These are phyloP conservation scores for Peromyscus eremicus DNA, from an alignment of 2,797 vertebrate genomes.

Conservation along the genomic window DNA sequence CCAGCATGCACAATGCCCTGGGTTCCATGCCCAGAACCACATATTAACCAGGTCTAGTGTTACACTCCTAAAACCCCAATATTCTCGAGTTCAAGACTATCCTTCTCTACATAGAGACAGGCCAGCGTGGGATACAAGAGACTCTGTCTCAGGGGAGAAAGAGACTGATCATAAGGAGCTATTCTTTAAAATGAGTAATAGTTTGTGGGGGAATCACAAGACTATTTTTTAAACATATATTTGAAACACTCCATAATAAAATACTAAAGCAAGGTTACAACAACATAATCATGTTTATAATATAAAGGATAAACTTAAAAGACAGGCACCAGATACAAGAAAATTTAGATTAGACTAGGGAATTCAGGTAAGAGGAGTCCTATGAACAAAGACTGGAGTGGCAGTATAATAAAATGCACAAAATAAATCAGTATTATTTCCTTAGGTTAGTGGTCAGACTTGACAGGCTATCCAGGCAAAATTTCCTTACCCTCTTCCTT, in stretches of 20 bases:
- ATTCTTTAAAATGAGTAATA: slow-evolving; percentile 49
- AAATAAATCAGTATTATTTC: slow-evolving; percentile 25
- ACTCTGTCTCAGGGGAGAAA: background rate
- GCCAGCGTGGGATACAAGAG: background rate
- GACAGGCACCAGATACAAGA: background rate
- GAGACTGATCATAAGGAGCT: background rate
- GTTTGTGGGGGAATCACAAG: background rate
- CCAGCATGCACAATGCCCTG: background rate
- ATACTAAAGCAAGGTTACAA: slow-evolving; percentile 15
- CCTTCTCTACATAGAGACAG: background rate
- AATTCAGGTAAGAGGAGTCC: background rate
- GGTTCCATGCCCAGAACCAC: background rate
- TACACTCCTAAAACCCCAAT: background rate
- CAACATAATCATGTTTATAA: slow-evolving; percentile 37
- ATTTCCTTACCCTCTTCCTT: background rate
- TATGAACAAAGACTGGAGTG: background rate
- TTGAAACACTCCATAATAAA: slow-evolving; percentile 45
- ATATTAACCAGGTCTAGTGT: background rate
- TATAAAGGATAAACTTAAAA: slow-evolving; percentile 31
- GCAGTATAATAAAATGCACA: background rate
- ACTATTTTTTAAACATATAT: background rate
- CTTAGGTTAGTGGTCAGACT: background rate
- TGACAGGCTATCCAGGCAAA: background rate
- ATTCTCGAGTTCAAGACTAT: background rate
- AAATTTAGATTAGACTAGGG: background rate